Conservation (phyloP, 2,113 vertebrate genomes). For the Sarotherodon lohbergeri region DNA sequence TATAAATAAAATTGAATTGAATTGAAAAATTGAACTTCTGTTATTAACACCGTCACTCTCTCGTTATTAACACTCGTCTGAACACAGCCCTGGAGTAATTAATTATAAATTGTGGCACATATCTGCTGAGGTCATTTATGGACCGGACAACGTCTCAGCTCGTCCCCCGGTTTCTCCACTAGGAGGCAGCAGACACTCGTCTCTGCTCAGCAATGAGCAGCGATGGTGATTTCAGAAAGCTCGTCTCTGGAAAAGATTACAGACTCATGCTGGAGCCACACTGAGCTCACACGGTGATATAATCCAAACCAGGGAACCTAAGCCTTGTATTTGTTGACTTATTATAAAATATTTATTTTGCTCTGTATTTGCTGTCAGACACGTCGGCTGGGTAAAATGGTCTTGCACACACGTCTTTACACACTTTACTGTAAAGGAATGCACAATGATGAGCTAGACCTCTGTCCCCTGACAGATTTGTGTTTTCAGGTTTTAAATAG, state of each 20-base stretch:
- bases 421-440: not conserved
- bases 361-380: not conserved
- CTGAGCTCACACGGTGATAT: not conserved
- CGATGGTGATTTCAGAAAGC: not conserved
- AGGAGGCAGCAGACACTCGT: not conserved
- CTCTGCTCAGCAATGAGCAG: not conserved
- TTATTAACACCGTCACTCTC: not conserved
- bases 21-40: not conserved
- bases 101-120: too few relatives aligned
- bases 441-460: not conserved
- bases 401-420: not conserved
- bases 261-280: not conserved
- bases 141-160: accelerated
- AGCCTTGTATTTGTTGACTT: not conserved
- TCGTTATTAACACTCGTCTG: too few relatives aligned
- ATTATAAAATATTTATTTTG: not conserved
- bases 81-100: not conserved
- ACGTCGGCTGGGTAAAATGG: not conserved
- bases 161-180: not conserved
- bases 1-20: too few relatives aligned
- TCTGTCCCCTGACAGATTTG: not conserved
- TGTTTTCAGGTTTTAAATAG: not conserved
- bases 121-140: not conserved
- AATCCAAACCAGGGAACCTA: not conserved
- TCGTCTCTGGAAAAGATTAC: not conserved